Base-by-base conservation (phyloP, 2,888 invertebrate genomes). In the Ectropis crepuscularia region DNA sequence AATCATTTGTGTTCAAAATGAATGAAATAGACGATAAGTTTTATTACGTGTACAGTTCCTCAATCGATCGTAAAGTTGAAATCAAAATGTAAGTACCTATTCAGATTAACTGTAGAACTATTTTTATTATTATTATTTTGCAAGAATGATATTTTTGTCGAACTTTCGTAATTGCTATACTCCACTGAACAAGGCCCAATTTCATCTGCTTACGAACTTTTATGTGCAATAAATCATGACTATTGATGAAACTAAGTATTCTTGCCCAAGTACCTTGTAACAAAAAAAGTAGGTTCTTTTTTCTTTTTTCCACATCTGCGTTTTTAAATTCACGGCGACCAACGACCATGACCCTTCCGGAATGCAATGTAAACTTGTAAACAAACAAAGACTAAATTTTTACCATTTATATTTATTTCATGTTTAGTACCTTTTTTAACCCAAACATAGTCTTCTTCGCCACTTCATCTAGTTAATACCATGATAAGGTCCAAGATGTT, bases 11-110 rank as follows among this genome's bases (percentile, higher is more conserved):
- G 16, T 55, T 57, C 51, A 78, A 43, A 61, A 96, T 96, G 96
- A 95, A 96, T 80, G 95, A 95, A 76, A 94, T 95, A 67, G 96
- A 95, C 74, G 96, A 97, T 86, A 96, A 96, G 83, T 97, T 97
- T 89, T 95, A 96, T 80, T 97, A 96, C 83, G 96, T 98, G 37
- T 98, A 98, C 83, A 98, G 98, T 91, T 98, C 97, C 38, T 96
- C 97, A n/a, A 88, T 99, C 71, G 96, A 97, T 74, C 94, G 96
- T 72, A 96, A 96, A 87, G 94, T 99, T 45, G 96, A 97, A 92
- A 96, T 99, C 71, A 98, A 99, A 95, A 96, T 99, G 97, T 98
- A 93, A 95, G 96, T 94, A 72, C 1, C 8, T 12, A 37, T 28
- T 28, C 16, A 10, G 16, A 12, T 58, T 38, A 11, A 0, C 1